Evolutionary conservation across 2,797 vertebrate genomes (phyloP), one percentile per base, ranked within the genome.

Genomic region (Pseudomugil gertrudae): DNA sequence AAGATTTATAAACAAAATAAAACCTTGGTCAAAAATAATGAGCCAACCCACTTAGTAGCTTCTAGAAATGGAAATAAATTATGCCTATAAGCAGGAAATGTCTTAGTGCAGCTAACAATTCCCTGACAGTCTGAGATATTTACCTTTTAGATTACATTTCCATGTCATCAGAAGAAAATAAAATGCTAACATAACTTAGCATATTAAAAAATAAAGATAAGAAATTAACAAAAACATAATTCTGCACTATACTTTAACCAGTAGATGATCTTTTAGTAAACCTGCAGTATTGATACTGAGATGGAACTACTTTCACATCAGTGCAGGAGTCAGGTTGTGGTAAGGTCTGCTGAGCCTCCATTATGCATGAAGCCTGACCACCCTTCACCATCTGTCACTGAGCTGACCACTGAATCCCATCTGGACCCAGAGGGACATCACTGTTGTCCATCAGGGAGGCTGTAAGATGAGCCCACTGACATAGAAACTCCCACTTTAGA

Each of bases 341-440:
- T 72, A 81, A 70, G 81, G 80, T 85, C 77, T 47, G 78, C 84
- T 79, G 78, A 69, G 86, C 76, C 86, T 92, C 83, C 87, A 90
- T 92, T 91, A 92, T 92, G 88, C 88, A 92, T 91, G 86, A 92
- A 85, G 69, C 66, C 88, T 85, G 88, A 90, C 89, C 89, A 90
- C 88, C 89, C 92, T 90, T 93, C 90, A 92, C 83, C 91, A 92
- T 90, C 89, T 93, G 90, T 92, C 92, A 92, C 85, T 56, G 84
- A 89, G 84, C 91, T 92, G 92, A 93, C 92, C 92, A 88, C 88
- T 88, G 88, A 90, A 87, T 90, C 91, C 88, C 90, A 91, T 88
- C 91, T 89, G 85, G 85, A 86, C 85, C 85, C 86, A 62, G 66
- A 82, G 87, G 87, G 82, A 89, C 76, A 78, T 86, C 87, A 86